Evolutionary conservation across 2,888 invertebrate genomes (phyloP), one percentile per base, ranked within the genome.

Genomic region (Troides oblongomaculatus): DNA sequence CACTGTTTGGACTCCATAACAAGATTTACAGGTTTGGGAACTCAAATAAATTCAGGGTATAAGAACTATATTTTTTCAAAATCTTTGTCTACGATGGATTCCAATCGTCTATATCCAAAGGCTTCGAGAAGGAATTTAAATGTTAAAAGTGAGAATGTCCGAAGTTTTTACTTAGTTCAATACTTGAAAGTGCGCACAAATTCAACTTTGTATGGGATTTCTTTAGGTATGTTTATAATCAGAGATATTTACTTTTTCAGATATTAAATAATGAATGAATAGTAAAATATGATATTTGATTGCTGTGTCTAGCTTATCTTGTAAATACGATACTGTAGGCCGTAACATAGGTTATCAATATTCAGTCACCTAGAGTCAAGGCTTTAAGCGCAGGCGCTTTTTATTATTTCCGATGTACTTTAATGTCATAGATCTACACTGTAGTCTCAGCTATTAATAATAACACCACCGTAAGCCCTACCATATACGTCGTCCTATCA

Each of bases 131-230:
- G 82, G 80, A 73, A 69, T 62, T 56, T 23, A 21, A 71, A 71
- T 60, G 53, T 43, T 18, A 74, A 79, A 53, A 71, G 73, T 4
- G 70, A 75, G 36, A 59, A 71, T 18, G 62, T 63, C 17, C 53
- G 66, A n/a, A 72, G 75, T 18, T 76, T 87, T n/a, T 79, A 85
- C 72, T 58, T 90, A 0, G 73, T 90, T 43, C 92, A 92, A 72
- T 90, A 90, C 74, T 89, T 91, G 66, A 92, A 92, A 85, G 87
- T 89, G 1, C 82, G 89, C 8, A 75, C 76, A 0, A 92, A 92
- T 77, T 88, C 91, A 36, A 91, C 90, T 1, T 74, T 91, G 7
- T 92, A 88, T 72, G 86, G 82, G 7, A 74, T 79, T 73, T 84
- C 81, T 77, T 80, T 92, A 72, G 92, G 92, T 92, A 76, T 80